phyloP scores from a whole-genome alignment of 2,888 invertebrate genomes.

The Beris chalybata region DNA sequence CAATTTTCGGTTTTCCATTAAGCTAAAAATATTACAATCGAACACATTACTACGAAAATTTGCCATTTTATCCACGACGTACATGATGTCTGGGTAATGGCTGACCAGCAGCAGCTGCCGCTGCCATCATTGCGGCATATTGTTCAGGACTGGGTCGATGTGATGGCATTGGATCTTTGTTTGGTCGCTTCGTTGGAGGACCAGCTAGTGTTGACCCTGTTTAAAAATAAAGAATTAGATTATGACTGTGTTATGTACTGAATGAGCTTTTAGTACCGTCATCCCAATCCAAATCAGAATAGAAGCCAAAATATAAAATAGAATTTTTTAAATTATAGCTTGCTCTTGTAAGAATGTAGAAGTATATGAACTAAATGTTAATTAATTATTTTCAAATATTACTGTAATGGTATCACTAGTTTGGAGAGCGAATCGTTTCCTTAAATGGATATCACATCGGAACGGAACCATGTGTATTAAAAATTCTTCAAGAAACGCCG shows the following conservation, averaged over 20 bases:
- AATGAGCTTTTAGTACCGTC: constrained; percentile 58
- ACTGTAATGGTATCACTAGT: too few relatives aligned
- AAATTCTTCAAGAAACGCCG: too few relatives aligned
- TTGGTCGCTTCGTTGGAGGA: constrained; percentile 80
- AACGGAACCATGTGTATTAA: too few relatives aligned
- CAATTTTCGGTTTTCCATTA: constrained; percentile 81
- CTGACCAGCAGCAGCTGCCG: constrained; percentile 67
- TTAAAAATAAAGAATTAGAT: constrained; percentile 1
- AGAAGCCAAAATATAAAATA: constrained; percentile 56
- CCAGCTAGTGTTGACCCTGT: constrained; percentile 49
- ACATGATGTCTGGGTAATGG: constrained; percentile 72
- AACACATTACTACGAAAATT: not conserved
- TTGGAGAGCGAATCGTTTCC: too few relatives aligned
- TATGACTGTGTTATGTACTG: constrained; percentile 35
- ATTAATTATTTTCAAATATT: too few relatives aligned
- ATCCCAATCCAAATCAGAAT: constrained; percentile 67
- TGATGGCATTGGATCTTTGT: constrained; percentile 74
- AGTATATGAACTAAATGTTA: too few relatives aligned
- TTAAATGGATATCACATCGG: too few relatives aligned
- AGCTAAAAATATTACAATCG: constrained; percentile 58
- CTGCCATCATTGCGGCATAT: constrained; percentile 71
- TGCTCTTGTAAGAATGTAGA: too few relatives aligned
- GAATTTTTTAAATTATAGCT: too few relatives aligned
- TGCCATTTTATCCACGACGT: constrained; percentile 42
- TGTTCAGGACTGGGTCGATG: constrained; percentile 71